Evolutionary conservation across 1,140 invertebrate genomes (phyloP).

Genomic region (Archivesica marissinica): DNA sequence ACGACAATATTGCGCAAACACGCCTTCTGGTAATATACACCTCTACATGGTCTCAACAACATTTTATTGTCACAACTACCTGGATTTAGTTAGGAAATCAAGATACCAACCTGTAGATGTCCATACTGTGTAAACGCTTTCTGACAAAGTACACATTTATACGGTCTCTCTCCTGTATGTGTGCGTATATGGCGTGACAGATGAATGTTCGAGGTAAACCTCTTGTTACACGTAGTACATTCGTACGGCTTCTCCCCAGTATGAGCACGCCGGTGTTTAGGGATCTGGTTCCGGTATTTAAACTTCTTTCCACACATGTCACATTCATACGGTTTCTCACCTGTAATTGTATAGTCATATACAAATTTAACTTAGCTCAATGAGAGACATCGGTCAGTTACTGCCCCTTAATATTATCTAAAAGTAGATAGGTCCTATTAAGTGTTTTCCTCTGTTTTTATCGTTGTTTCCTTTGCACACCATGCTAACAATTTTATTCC

Average conservation of each 20-base stretch:
- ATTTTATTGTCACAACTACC: background rate
- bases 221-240: slow-evolving; percentile 71
- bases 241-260: slow-evolving; percentile 71
- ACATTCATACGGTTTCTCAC: slow-evolving; percentile 94
- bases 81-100: background rate
- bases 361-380: no score
- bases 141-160: slow-evolving; percentile 66
- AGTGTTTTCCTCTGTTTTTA: no score
- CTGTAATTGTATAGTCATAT: slow-evolving; percentile 77
- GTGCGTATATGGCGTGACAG: slow-evolving; percentile 69
- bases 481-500: no score
- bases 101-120: slow-evolving; percentile 38
- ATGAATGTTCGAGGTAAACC: slow-evolving; percentile 63
- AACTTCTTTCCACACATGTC: slow-evolving; percentile 97
- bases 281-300: slow-evolving; percentile 70
- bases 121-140: slow-evolving; percentile 54
- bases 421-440: no score
- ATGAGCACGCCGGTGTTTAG: slow-evolving; percentile 58
- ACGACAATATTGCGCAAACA: no score
- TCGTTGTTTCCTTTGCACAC: no score
- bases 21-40: no score
- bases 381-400: no score
- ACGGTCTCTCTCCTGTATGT: slow-evolving; percentile 76
- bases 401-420: no score
- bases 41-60: background rate